Conservation (phyloP, 2,888 invertebrate species). For the Tinea trinotella region DNA sequence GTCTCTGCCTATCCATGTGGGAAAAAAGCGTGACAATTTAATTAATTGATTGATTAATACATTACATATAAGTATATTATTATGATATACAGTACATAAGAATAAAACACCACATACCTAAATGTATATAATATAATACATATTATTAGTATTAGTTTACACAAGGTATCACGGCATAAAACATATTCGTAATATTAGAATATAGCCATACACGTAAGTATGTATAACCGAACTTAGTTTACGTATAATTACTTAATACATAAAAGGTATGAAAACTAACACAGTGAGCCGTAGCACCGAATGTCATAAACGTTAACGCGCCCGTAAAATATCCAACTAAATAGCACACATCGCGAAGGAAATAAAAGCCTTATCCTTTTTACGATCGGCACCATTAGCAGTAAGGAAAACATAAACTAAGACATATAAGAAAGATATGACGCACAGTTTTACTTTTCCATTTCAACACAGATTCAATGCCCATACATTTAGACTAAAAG, state of each 20-base stretch:
- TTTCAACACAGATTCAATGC: constrained; percentile 27
- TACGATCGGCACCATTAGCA: constrained; percentile 49
- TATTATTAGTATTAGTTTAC: no score
- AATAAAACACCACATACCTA: no score
- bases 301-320: constrained; percentile 31
- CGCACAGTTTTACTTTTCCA: constrained; percentile 22
- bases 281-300: constrained; percentile 15
- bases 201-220: no score
- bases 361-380: constrained; percentile 52
- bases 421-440: constrained; percentile 40
- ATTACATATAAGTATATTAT: no score
- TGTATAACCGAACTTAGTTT: no score
- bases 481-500: constrained; percentile 43
- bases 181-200: no score
- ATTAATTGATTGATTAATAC: no score
- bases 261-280: constrained; percentile 5
- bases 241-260: neutral
- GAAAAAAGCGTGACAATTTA: no score
- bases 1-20: no score
- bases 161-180: no score
- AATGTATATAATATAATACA: no score
- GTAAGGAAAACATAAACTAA: constrained; percentile 42
- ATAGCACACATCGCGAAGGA: constrained; percentile 47
- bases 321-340: constrained; percentile 35
- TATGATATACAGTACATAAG: no score